These are phyloP conservation scores for Pungitius pungitius DNA, from an alignment of 2,113 vertebrate species.

Conservation along the genomic window DNA sequence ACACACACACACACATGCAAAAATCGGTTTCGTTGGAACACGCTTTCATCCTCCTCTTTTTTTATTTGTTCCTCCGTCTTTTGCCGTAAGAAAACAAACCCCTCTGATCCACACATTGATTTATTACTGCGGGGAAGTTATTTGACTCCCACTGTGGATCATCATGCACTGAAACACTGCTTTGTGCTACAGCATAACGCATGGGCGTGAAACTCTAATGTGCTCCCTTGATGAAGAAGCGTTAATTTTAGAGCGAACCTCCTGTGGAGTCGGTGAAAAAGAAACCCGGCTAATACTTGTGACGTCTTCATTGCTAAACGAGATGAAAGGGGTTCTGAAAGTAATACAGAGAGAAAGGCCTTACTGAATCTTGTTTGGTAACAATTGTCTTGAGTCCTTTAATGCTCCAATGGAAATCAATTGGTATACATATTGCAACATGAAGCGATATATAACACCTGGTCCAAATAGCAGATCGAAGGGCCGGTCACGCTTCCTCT, in stretches of 20 bases:
- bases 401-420: background rate
- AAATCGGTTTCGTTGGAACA: constrained; percentile 15
- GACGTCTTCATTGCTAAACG: constrained; percentile 37
- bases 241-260: constrained; percentile 60
- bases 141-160: constrained; percentile 62
- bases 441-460: background rate
- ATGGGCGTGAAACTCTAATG: constrained; percentile 60
- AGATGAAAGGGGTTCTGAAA: constrained; percentile 6
- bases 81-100: constrained; percentile 64
- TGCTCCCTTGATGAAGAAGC: constrained; percentile 59
- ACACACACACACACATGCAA: background rate
- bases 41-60: constrained; percentile 19
- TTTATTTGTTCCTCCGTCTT: constrained; percentile 45
- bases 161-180: constrained; percentile 50
- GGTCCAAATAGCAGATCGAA: background rate
- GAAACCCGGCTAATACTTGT: constrained; percentile 9
- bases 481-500: background rate
- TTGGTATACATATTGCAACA: constrained; percentile 18
- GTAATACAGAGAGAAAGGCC: background rate
- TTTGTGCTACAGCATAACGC: constrained; percentile 59
- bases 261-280: constrained; percentile 39
- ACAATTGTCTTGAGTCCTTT: constrained; percentile 9
- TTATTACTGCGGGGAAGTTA: constrained; percentile 56
- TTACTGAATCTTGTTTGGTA: background rate
- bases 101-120: constrained; percentile 58